Evolutionary conservation across 1,140 invertebrate genomes (phyloP), one percentile per base, ranked within the genome.

Genomic region (Pseudomyrmex gracilis): DNA sequence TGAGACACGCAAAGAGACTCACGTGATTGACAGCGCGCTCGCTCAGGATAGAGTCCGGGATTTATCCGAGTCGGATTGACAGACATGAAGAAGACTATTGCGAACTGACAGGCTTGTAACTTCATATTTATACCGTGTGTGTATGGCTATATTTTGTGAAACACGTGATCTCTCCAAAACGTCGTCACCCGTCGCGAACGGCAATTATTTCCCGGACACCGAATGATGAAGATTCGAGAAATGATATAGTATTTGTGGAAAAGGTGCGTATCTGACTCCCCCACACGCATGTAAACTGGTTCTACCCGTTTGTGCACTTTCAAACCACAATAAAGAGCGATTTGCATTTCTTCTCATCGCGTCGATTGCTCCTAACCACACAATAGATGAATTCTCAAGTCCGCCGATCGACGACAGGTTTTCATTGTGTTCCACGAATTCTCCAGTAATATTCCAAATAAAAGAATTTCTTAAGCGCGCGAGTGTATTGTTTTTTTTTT

Each of bases 381-480:
- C 53, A 57, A 70, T 70, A n/a, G 53, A 53, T 70, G 9, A 70
- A 24, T 57, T 70, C 43, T 70, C 7, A 13, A 51, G 34, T 34
- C 34, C 34, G 34, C 15, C 34, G 51, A 53, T 76, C 64, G 76
- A 47, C 13, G 51, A 17, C 20, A 20, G 24, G 34, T 70, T 68
- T 57, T 51, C 53, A 20, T 15, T 34, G 20, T 10, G 43, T 84
- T 83, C 45, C 45, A 20, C 10, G 58, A 86, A 76, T 66, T 24
- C 17, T 53, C 9, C n/a, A 61, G 73, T 53, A 34, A 73, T 78
- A 86, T 87, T 86, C 43, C 84, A 83, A 83, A 87, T 84, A 58
- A 84, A 34, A 4, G 7, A 34, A 34, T 34, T 34, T 34, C 34
- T 5, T 34, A 5, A 49, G 24, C 2, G 20, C 60, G 47, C 34